Evolutionary conservation across 2,797 vertebrate species (phyloP), one percentile per base, ranked within the genome.

Genomic region (Lacerta viridis): DNA sequence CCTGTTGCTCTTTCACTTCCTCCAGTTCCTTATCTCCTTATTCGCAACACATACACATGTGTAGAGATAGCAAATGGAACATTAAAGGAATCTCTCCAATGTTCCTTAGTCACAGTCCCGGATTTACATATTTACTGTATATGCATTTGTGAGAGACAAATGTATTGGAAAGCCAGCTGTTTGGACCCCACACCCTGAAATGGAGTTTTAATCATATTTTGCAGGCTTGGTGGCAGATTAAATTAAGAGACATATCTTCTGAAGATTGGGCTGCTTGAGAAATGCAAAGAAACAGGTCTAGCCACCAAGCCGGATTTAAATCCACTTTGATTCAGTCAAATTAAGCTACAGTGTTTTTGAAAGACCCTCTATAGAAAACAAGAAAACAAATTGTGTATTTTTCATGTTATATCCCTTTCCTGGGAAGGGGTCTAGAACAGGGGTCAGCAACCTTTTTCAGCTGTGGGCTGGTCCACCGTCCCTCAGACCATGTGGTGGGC

Each of bases 11-110:
- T 64, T 55, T 79, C n/a, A 11, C 75, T 66, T 71, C 29, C 27
- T 46, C 64, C 80, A 85, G 29, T 39, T 84, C 43, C 13, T 79
- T 84, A 80, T 80, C 68, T 64, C 5, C 76, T 74, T 88, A 43
- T 61, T 72, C 27, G 9, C 50, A 55, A 55, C 50, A 71, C 7
- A 71, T 43, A 79, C 23, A 41, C 8, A 25, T 2, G 7, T 43
- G 50, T 36, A 29, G 75, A 74, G 50, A 72, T 66, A 33, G 46
- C 76, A 77, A 50, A 61, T 18, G 66, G 83, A 23, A 41, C 71
- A 39, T 29, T 23, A 29, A 88, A 76, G 72, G 61, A 29, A 64
- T 9, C 59, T 1, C 55, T 39, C 20, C 71, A 20, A 43, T 59
- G 11, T 46, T 33, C 18, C 64, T 84, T 59, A 68, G 39, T 4